A percentile compares a stretch with the other conserved stretches of the same genome.
These are phyloP conservation scores for Oreohelix idahoensis DNA, from an alignment of 1,140 invertebrate species.

Conservation along the genomic window DNA sequence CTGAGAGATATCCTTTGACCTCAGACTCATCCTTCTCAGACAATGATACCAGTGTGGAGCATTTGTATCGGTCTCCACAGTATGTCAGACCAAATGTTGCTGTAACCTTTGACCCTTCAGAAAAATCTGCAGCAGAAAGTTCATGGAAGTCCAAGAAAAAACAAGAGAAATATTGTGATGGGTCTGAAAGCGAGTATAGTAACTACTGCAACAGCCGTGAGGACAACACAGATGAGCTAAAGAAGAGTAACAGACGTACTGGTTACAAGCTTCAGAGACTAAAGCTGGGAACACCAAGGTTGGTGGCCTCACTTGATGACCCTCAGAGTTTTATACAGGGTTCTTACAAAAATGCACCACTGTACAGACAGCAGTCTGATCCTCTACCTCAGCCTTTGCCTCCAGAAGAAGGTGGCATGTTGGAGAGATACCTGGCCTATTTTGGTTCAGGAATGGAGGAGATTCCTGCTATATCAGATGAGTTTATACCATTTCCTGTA, in stretches of 20 bases:
- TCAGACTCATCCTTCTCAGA: constrained; percentile 45
- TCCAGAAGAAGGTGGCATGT: constrained; percentile 40
- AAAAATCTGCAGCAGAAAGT: neutral
- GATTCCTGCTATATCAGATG: neutral
- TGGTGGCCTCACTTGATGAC: neutral
- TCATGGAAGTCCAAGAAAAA: neutral
- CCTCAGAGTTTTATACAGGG: constrained; percentile 33
- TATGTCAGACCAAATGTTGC: neutral
- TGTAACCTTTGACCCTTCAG: neutral
- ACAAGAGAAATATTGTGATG: constrained; percentile 6
- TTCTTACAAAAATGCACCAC: constrained; percentile 24
- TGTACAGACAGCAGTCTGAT: constrained; percentile 23
- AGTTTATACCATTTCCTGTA: neutral
- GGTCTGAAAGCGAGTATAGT: constrained; percentile 24
- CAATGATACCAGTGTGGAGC: constrained; percentile 43
- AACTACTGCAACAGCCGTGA: constrained; percentile 17
- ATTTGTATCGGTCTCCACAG: constrained; percentile 40
- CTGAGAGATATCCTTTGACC: constrained; percentile 21
- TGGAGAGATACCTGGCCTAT: constrained; percentile 42
- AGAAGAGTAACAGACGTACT: neutral
- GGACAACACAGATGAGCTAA: neutral
- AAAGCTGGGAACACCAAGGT: neutral
- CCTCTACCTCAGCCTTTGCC: constrained; percentile 31
- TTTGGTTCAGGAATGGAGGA: constrained; percentile 23
- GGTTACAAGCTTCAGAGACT: neutral